These are phyloP conservation scores for Spea bombifrons DNA, from an alignment of 2,113 vertebrate species.

Conservation along the genomic window DNA sequence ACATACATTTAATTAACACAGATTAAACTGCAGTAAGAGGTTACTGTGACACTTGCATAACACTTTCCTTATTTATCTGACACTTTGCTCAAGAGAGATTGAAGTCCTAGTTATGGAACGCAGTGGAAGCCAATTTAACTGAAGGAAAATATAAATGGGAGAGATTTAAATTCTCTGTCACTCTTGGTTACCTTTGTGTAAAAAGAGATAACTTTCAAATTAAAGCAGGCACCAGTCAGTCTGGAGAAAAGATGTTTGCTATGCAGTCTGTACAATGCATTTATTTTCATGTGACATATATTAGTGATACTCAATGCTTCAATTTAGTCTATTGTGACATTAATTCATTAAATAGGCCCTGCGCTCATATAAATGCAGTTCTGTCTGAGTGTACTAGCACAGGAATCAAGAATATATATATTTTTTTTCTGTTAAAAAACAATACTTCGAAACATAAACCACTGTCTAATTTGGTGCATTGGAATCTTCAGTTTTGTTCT, in stretches of 20 bases:
- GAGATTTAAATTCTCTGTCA: slow-evolving; percentile 64
- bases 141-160: slow-evolving; percentile 57
- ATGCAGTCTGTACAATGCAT: slow-evolving; percentile 54
- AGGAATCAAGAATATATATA: too few species aligned
- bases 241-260: slow-evolving; percentile 58
- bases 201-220: slow-evolving; percentile 71
- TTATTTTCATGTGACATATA: slow-evolving; percentile 54
- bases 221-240: slow-evolving; percentile 66
- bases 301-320: slow-evolving; percentile 54
- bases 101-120: slow-evolving; percentile 18
- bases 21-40: slow-evolving; percentile 51
- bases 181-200: slow-evolving; percentile 70
- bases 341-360: neutral
- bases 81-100: slow-evolving; percentile 48
- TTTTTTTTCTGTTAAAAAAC: too few species aligned
- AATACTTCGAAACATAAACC: too few species aligned
- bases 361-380: too few species aligned
- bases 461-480: too few species aligned
- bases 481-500: too few species aligned
- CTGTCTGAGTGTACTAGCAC: too few species aligned
- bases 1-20: slow-evolving; percentile 47
- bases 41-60: slow-evolving; percentile 44
- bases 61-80: slow-evolving; percentile 44
- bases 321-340: slow-evolving; percentile 39
- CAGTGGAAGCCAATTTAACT: slow-evolving; percentile 45